These are phyloP conservation scores for Aphaenogaster floridana DNA, from an alignment of 1,140 invertebrate species.

Conservation along the genomic window DNA sequence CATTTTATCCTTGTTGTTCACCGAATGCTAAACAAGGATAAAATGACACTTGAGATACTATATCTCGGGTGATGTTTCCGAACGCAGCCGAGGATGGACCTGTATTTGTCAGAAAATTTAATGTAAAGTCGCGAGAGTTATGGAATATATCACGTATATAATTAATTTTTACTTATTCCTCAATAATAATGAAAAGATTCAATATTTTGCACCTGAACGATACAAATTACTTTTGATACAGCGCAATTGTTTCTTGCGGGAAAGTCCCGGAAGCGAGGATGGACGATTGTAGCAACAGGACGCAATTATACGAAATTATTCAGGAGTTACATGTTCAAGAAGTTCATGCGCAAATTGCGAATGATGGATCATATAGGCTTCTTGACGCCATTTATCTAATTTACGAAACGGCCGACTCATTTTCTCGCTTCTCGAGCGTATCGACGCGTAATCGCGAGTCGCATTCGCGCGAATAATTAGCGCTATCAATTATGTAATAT, in stretches of 20 bases:
- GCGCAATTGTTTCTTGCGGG: not conserved
- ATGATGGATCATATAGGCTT: too few relatives aligned
- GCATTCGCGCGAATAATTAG: not conserved
- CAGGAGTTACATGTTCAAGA: not conserved
- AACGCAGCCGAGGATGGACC: too few relatives aligned
- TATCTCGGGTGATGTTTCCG: too few relatives aligned
- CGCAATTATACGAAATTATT: not conserved
- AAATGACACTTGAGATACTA: too few relatives aligned
- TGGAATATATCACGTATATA: too few relatives aligned
- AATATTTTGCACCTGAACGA: not conserved
- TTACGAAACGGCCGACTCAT: not conserved
- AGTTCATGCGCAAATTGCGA: not conserved
- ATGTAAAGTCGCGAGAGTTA: too few relatives aligned
- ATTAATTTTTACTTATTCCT: too few relatives aligned
- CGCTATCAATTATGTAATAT: constrained; percentile 1
- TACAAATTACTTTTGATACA: too few relatives aligned
- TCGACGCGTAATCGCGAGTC: not conserved
- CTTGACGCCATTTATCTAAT: not conserved
- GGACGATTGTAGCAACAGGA: not conserved
- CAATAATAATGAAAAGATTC: not conserved
- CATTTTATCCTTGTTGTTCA: too few relatives aligned
- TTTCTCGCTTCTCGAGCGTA: not conserved
- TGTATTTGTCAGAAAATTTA: too few relatives aligned
- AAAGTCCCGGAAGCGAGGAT: not conserved
- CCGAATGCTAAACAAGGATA: too few relatives aligned